phyloP scores from a whole-genome alignment of 2,888 invertebrate species.

The Eristalis intricaria region DNA sequence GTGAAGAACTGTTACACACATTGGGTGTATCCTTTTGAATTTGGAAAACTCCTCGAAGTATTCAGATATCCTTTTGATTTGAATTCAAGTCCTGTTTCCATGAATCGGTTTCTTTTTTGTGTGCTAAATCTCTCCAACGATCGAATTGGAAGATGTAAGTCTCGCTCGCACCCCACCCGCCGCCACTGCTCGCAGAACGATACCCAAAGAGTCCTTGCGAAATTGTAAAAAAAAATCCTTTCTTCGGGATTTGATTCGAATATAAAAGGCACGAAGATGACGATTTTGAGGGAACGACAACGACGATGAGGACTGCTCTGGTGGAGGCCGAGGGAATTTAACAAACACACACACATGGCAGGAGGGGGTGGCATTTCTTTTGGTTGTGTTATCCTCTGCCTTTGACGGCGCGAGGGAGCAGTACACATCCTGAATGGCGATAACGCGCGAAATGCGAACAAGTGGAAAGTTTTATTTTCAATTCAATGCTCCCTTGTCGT shows the following conservation, averaged over 20 bases:
- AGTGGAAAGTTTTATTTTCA: slow-evolving; percentile 19
- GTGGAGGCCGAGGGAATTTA: slow-evolving; percentile 23
- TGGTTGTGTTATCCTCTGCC: slow-evolving; percentile 39
- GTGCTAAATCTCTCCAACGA: slow-evolving; percentile 53
- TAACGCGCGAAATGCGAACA: slow-evolving; percentile 58
- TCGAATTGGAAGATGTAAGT: slow-evolving; percentile 67
- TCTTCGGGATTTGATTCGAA: slow-evolving; percentile 67
- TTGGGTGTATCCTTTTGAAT: slow-evolving; percentile 35
- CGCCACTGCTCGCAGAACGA: no score
- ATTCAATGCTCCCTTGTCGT: slow-evolving; percentile 23
- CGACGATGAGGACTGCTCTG: slow-evolving; percentile 5
- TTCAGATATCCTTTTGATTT: slow-evolving; percentile 65
- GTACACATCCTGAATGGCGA: slow-evolving; percentile 64
- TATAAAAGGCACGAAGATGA: slow-evolving; percentile 61
- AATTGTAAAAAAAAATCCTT: slow-evolving; percentile 57
- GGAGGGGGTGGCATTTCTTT: not conserved
- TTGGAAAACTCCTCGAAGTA: slow-evolving; percentile 32
- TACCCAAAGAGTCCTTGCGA: slow-evolving; percentile 29
- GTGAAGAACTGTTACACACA: slow-evolving; percentile 60
- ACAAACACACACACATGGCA: slow-evolving; percentile 38
- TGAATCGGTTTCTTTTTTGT: slow-evolving; percentile 47
- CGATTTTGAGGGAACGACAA: not conserved
- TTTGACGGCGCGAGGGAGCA: slow-evolving; percentile 37
- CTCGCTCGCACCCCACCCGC: slow-evolving; percentile 10
- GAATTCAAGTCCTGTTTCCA: slow-evolving; percentile 20